These are phyloP conservation scores for Tachyglossus aculeatus DNA, from an alignment of 2,797 vertebrate genomes.

Conservation along the genomic window DNA sequence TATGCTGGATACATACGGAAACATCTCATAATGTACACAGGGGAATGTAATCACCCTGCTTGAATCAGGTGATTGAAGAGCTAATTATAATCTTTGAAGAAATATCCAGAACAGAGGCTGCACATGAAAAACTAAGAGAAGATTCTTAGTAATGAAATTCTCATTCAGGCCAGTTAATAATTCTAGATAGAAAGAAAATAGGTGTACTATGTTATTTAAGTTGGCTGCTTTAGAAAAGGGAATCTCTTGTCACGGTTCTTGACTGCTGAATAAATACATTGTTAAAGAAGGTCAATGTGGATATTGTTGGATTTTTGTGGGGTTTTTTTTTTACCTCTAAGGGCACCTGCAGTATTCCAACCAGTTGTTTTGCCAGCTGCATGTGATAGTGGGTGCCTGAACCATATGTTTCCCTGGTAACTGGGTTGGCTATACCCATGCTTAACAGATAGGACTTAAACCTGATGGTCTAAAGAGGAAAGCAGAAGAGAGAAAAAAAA, in stretches of 20 bases:
- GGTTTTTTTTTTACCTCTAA: slow-evolving; percentile 81
- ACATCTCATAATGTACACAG: not conserved
- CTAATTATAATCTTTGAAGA: not conserved
- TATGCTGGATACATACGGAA: not conserved
- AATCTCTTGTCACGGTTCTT: not conserved
- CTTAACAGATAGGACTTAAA: slow-evolving; percentile 98
- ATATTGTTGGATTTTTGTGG: not conserved
- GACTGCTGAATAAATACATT: slow-evolving; percentile 16
- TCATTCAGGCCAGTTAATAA: slow-evolving; percentile 21
- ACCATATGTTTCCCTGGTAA: slow-evolving; percentile 93
- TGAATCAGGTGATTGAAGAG: not conserved
- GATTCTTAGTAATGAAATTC: not conserved
- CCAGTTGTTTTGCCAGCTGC: slow-evolving; percentile 94
- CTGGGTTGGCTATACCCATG: slow-evolving; percentile 97
- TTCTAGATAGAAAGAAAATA: slow-evolving; percentile 8
- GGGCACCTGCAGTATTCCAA: slow-evolving; percentile 89
- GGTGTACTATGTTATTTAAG: not conserved
- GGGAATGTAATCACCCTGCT: too few relatives aligned
- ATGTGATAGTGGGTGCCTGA: slow-evolving; percentile 96
- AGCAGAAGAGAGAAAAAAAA: slow-evolving; percentile 17
- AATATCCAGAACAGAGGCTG: not conserved
- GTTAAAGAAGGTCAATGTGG: not conserved
- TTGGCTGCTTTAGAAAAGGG: not conserved
- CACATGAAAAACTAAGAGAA: not conserved
- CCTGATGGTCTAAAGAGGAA: slow-evolving; percentile 82